These are phyloP conservation scores for Pantelozetes paolii DNA, from an alignment of 2,888 invertebrate species.

Conservation along the genomic window DNA sequence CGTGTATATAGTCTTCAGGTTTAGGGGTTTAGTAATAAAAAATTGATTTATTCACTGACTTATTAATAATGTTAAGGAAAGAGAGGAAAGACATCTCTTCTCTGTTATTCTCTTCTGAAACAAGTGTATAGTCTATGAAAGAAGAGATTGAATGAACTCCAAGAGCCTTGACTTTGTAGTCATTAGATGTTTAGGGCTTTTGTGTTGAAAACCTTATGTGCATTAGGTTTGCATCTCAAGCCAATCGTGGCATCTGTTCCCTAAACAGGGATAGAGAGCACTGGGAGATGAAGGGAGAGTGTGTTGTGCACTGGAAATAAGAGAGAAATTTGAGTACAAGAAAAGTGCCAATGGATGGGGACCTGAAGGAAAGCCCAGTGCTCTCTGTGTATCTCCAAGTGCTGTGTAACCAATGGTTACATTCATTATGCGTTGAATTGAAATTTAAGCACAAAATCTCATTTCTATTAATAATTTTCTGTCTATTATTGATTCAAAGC, in stretches of 20 bases:
- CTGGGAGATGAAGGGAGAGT: neutral
- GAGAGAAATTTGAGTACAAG: neutral
- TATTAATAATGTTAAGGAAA: neutral
- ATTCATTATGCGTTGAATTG: neutral
- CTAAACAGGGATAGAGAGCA: neutral
- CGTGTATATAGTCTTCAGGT: too few relatives aligned
- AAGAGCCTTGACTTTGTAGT: conserved; percentile 7
- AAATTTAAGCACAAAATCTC: conserved; percentile 2
- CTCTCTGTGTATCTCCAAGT: neutral
- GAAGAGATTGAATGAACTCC: conserved; percentile 12
- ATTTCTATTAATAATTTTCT: neutral
- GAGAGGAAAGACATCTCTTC: conserved; percentile 5
- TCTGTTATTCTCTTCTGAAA: neutral
- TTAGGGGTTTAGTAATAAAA: too few relatives aligned
- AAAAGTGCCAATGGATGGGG: conserved; percentile 2
- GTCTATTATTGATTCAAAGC: neutral
- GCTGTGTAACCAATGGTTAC: neutral
- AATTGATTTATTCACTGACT: conserved; percentile 3
- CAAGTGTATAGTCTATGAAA: neutral
- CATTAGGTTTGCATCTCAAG: conserved; percentile 1
- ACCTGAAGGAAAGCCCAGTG: neutral
- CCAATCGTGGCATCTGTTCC: conserved; percentile 23
- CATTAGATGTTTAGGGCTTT: neutral
- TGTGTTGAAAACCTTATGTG: neutral
- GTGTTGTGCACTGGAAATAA: neutral